These are phyloP conservation scores for Tipula vernalis DNA, from an alignment of 2,888 invertebrate species.

Conservation along the genomic window DNA sequence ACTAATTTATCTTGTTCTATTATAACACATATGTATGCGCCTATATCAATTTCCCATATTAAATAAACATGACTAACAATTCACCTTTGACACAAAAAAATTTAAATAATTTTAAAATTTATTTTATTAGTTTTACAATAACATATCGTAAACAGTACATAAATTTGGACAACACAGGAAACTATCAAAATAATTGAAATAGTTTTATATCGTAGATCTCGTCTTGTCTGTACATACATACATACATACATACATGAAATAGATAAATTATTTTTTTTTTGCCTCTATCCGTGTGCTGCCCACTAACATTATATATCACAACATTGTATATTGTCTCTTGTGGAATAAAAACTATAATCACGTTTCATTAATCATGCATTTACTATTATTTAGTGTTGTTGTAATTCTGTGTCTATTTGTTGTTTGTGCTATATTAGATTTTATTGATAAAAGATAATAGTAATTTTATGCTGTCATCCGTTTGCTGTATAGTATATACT, in stretches of 20 bases:
- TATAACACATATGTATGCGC: background rate
- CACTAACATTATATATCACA: background rate
- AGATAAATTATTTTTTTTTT: background rate
- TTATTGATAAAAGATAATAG: background rate
- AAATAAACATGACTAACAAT: background rate
- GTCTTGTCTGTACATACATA: background rate
- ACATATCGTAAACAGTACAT: background rate
- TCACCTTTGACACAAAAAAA: background rate
- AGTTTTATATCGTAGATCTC: background rate
- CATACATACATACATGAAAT: background rate
- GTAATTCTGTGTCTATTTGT: background rate
- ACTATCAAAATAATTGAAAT: background rate
- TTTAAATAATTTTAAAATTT: background rate
- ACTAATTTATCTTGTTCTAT: background rate
- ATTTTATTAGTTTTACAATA: background rate
- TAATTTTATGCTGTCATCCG: background rate
- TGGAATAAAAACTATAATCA: background rate
- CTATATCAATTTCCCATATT: background rate
- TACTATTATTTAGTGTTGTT: background rate
- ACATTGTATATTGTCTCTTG: background rate
- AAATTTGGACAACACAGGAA: background rate
- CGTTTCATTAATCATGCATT: background rate
- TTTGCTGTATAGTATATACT: background rate
- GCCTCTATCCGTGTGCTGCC: background rate
- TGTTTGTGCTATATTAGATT: background rate